Percentiles rank a stretch among this genome's conserved stretches.
Evolutionary conservation across 2,888 invertebrate genomes (phyloP).

Genomic region (Keiferia lycopersicella): DNA sequence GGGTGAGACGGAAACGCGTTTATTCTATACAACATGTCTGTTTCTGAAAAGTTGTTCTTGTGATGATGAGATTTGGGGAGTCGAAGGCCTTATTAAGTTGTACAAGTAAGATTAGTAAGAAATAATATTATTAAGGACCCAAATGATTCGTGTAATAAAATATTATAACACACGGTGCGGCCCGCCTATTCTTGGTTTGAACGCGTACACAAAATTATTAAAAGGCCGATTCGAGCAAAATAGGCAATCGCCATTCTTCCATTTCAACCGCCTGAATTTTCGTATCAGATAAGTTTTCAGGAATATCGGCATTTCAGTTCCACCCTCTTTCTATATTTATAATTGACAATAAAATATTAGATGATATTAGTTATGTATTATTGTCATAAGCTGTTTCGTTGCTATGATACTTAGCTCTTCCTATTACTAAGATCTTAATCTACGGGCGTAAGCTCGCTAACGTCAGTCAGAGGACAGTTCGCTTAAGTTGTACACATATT

Average conservation of each 20-base stretch:
- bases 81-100: background rate
- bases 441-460: slow-evolving; percentile 16
- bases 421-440: background rate
- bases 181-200: too few relatives aligned
- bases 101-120: background rate
- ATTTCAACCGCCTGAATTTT: too few relatives aligned
- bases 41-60: background rate
- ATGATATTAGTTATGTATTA: background rate
- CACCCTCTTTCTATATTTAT: too few relatives aligned
- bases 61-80: background rate
- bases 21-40: background rate
- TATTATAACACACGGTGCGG: too few relatives aligned
- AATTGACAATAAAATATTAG: too few relatives aligned
- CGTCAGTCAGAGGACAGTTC: slow-evolving; percentile 4
- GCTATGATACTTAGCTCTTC: background rate
- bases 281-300: too few relatives aligned
- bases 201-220: too few relatives aligned
- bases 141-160: too few relatives aligned
- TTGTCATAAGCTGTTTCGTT: background rate
- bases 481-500: background rate
- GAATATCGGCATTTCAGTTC: too few relatives aligned
- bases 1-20: background rate
- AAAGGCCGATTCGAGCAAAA: too few relatives aligned
- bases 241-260: too few relatives aligned
- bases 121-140: background rate